Conservation (phyloP, 2,797 vertebrate species). For the Labeo calbasu region DNA sequence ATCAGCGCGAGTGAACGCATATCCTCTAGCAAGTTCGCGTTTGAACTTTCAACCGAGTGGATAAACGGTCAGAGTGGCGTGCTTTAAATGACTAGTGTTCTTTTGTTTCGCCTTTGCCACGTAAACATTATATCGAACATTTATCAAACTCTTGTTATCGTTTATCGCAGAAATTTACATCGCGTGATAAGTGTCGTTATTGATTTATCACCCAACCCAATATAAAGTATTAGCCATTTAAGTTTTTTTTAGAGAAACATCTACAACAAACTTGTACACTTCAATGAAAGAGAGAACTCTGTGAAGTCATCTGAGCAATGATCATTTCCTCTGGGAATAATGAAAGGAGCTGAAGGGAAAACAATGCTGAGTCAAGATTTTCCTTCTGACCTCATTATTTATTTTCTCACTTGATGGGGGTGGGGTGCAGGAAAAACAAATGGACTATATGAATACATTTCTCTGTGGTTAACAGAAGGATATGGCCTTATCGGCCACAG, state of each 20-base stretch:
- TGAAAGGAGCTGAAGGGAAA: slow-evolving; percentile 5
- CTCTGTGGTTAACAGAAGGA: slow-evolving; percentile 24
- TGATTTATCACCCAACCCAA: too few relatives aligned
- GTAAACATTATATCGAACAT: too few relatives aligned
- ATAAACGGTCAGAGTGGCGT: too few relatives aligned
- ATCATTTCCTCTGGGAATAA: slow-evolving; percentile 19
- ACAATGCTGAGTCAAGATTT: slow-evolving; percentile 36
- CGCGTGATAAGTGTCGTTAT: too few relatives aligned
- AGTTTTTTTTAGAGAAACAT: neutral
- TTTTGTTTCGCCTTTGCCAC: too few relatives aligned
- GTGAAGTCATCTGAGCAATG: neutral
- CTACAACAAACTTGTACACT: neutral
- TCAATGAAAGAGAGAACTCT: neutral
- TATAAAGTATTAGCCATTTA: neutral
- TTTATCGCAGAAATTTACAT: too few relatives aligned
- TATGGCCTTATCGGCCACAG: slow-evolving; percentile 24
- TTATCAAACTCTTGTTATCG: too few relatives aligned
- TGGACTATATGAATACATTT: slow-evolving; percentile 30
- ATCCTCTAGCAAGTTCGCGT: too few relatives aligned
- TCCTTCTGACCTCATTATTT: slow-evolving; percentile 28
- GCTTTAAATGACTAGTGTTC: too few relatives aligned
- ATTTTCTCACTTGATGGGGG: slow-evolving; percentile 29
- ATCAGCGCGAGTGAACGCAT: too few relatives aligned
- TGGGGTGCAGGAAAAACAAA: slow-evolving; percentile 18
- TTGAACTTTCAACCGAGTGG: too few relatives aligned